A percentile compares a stretch with the other conserved stretches of the same genome.
These are phyloP conservation scores for Coremacera marginata DNA, from an alignment of 2,888 invertebrate species.

Conservation along the genomic window DNA sequence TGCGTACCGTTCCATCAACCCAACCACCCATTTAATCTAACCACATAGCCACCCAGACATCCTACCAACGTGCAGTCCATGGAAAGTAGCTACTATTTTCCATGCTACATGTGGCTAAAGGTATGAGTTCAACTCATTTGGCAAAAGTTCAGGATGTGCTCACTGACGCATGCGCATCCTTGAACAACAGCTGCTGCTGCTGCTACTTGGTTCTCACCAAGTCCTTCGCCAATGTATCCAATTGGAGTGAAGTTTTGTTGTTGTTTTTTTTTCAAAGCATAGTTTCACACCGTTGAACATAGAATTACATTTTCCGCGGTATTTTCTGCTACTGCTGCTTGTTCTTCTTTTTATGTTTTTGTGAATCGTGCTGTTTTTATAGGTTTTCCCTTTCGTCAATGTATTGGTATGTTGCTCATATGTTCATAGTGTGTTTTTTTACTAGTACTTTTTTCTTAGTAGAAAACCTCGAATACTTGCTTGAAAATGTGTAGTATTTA, in stretches of 20 bases:
- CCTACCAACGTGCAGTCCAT: slow-evolving; percentile 24
- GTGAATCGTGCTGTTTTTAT: not conserved
- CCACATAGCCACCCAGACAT: slow-evolving; percentile 33
- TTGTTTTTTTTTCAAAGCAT: slow-evolving; percentile 62
- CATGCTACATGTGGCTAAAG: slow-evolving; percentile 5
- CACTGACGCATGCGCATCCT: slow-evolving; percentile 32
- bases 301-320: slow-evolving; percentile 49
- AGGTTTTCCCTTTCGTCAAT: not conserved
- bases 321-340: not conserved
- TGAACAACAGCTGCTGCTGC: slow-evolving; percentile 4
- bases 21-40: slow-evolving; percentile 32
- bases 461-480: not conserved
- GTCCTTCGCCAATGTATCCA: slow-evolving; percentile 20
- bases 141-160: slow-evolving; percentile 12
- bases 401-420: not conserved
- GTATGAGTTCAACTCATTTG: not conserved
- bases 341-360: not conserved
- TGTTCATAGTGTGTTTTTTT: not conserved
- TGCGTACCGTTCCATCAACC: slow-evolving; percentile 42
- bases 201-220: slow-evolving; percentile 30
- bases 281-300: slow-evolving; percentile 59
- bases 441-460: not conserved
- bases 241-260: slow-evolving; percentile 43
- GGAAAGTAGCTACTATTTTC: slow-evolving; percentile 28
- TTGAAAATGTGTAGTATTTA: not conserved